Conservation (phyloP, 2,797 vertebrate species). For the Avahi laniger region DNA sequence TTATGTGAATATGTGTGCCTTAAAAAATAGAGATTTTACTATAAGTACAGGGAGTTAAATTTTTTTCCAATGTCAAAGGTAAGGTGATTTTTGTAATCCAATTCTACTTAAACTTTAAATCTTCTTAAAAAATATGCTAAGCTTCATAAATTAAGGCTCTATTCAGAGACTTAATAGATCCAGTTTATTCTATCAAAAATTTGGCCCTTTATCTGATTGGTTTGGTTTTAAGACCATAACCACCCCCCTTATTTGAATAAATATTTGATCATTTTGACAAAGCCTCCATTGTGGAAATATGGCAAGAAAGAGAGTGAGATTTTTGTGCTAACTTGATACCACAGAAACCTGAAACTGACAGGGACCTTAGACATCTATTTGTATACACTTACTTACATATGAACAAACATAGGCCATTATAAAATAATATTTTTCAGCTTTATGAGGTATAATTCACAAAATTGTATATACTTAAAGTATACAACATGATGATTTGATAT, state of each 20-base stretch:
- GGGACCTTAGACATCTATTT: background rate
- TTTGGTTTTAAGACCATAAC: slow-evolving; percentile 10
- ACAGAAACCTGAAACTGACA: background rate
- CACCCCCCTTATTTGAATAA: background rate
- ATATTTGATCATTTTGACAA: slow-evolving; percentile 23
- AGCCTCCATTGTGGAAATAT: background rate
- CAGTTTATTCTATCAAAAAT: background rate
- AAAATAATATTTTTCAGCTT: background rate
- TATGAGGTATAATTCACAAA: background rate
- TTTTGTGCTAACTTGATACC: slow-evolving; percentile 2
- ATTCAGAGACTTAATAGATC: background rate
- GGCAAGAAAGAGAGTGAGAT: background rate
- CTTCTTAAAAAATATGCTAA: slow-evolving; percentile 23
- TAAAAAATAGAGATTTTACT: background rate
- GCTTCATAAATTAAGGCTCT: background rate
- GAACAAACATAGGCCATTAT: background rate
- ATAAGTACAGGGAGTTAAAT: background rate
- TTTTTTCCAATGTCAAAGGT: slow-evolving; percentile 3
- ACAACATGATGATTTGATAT: background rate
- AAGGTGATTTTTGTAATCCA: slow-evolving; percentile 21
- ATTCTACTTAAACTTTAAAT: slow-evolving; percentile 35
- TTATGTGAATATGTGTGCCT: background rate
- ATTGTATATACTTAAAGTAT: background rate
- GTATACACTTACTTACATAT: background rate
- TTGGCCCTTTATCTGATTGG: background rate